Evolutionary conservation across 23 tunicate species (phyloP).

Genomic region (Halocynthia aurantium): DNA sequence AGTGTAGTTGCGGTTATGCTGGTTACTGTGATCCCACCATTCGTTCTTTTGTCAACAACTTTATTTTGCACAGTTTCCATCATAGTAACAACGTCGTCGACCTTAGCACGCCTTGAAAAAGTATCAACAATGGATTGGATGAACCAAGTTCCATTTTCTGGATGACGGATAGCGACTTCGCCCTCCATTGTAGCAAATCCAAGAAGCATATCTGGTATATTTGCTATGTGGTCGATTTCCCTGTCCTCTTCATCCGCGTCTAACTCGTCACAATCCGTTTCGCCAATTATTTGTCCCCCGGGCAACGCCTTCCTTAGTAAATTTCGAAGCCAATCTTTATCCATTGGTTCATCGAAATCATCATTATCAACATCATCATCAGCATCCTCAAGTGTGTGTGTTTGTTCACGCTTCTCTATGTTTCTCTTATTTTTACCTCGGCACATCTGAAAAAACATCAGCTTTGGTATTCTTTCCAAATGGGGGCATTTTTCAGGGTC

Average conservation of each 20-base stretch:
- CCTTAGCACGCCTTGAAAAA: too few species aligned
- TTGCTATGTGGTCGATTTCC: neutral
- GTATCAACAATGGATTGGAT: neutral
- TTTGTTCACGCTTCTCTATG: neutral
- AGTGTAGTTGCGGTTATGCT: too few species aligned
- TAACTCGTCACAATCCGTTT: neutral
- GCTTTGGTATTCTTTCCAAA: neutral
- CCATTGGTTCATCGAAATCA: neutral
- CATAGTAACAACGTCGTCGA: too few species aligned
- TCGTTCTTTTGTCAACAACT: too few species aligned
- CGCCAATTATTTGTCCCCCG: neutral
- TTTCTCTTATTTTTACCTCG: neutral
- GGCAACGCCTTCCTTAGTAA: neutral
- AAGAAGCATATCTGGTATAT: neutral
- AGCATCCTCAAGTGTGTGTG: neutral
- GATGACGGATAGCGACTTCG: neutral
- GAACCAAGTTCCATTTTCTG: neutral
- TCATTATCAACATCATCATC: neutral
- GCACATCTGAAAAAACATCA: slow-evolving; percentile 15
- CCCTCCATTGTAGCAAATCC: neutral
- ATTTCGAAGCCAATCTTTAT: neutral
- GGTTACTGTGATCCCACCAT: too few species aligned
- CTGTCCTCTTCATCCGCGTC: neutral
- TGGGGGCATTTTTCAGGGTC: neutral
- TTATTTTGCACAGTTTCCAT: too few species aligned